Evolutionary conservation across 2,113 vertebrate genomes (phyloP).

Genomic region (Pontoporia blainvillei): DNA sequence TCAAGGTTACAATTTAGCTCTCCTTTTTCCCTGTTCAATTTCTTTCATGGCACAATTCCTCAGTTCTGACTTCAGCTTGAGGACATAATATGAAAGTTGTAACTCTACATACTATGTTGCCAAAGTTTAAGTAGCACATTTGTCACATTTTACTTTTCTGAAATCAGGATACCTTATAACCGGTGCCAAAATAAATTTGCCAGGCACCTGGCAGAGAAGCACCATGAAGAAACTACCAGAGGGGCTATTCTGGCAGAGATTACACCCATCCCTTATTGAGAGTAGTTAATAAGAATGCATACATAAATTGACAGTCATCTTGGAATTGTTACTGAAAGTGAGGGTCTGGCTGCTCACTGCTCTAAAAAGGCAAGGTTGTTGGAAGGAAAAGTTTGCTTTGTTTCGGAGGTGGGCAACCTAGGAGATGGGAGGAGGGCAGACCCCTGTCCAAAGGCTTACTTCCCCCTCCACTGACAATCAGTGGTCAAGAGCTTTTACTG

Average conservation of each 20-base stretch:
- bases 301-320: not conserved
- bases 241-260: not conserved
- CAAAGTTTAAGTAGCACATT: constrained; percentile 39
- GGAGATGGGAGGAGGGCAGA: not conserved
- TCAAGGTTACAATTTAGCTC: constrained; percentile 34
- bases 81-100: constrained; percentile 32
- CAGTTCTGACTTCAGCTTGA: constrained; percentile 35
- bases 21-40: not conserved
- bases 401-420: not conserved
- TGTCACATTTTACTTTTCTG: constrained; percentile 47
- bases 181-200: constrained; percentile 42
- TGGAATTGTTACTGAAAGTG: not conserved
- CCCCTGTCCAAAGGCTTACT: not conserved
- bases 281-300: not conserved
- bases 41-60: constrained; percentile 31
- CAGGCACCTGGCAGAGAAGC: constrained; percentile 19
- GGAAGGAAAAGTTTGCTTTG: not conserved
- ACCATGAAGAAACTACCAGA: not conserved
- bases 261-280: not conserved
- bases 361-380: not conserved
- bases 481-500: not conserved
- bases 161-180: constrained; percentile 17
- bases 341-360: not conserved
- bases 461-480: not conserved
- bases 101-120: constrained; percentile 20